A percentile compares a stretch with the other conserved stretches of the same genome.
phyloP scores from a whole-genome alignment of 1,140 invertebrate genomes.

The Heliconius nattereri region DNA sequence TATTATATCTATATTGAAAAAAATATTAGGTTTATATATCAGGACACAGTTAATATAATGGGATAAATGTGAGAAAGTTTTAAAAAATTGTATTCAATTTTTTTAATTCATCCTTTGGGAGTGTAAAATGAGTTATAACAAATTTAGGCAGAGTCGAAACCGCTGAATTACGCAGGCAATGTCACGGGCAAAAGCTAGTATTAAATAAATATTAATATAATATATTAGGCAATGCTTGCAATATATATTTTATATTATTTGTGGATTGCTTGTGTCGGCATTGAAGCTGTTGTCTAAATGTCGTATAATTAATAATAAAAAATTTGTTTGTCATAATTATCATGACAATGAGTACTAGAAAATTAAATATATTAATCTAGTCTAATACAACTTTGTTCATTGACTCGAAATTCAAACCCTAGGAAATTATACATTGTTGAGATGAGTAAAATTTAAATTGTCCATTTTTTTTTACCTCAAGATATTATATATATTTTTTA shows the following conservation, averaged over 20 bases:
- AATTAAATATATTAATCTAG: neutral
- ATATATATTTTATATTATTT: slow-evolving; percentile 11
- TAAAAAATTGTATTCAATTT: no score
- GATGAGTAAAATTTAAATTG: neutral
- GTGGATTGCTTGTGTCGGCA: neutral
- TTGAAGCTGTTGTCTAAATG: neutral
- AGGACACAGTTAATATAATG: no score
- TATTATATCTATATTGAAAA: neutral
- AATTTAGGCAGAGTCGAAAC: no score
- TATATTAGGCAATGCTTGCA: neutral
- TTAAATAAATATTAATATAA: neutral
- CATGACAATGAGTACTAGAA: neutral
- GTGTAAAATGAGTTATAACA: no score
- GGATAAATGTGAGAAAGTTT: no score
- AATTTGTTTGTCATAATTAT: neutral
- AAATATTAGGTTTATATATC: no score
- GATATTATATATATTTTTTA: neutral
- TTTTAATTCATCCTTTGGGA: no score
- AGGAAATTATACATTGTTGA: neutral
- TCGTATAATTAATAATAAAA: neutral
- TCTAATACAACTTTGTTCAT: neutral
- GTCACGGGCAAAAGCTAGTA: neutral
- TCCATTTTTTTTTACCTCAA: neutral
- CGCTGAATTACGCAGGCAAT: no score
- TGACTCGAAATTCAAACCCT: neutral